Conservation (phyloP, 2,888 invertebrate species). For the Mesorhabditis belari region DNA sequence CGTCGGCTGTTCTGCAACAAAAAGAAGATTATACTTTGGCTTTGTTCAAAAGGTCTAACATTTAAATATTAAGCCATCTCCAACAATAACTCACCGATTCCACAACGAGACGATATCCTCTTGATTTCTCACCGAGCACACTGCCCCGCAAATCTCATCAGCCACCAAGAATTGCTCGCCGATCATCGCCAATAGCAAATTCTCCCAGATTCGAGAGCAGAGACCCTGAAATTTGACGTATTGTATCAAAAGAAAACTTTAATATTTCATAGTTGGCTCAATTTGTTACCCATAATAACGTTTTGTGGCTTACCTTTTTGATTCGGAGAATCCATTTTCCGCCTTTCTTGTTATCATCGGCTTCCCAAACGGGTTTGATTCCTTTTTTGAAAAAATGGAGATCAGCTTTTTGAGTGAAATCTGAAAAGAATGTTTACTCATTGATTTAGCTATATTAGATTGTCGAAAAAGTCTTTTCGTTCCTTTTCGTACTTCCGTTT, state of each 20-base stretch:
- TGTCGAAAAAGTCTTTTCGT: too few relatives aligned
- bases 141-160: constrained; percentile 94
- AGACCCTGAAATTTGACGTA: constrained; percentile 63
- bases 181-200: constrained; percentile 91
- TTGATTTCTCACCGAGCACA: constrained; percentile 86
- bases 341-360: constrained; percentile 86
- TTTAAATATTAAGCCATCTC: neutral
- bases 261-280: neutral
- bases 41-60: neutral
- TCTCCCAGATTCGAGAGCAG: constrained; percentile 95
- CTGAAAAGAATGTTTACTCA: constrained; percentile 18
- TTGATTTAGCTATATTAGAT: neutral
- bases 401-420: constrained; percentile 81
- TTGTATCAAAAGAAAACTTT: neutral
- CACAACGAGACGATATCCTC: constrained; percentile 54
- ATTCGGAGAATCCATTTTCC: constrained; percentile 96
- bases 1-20: constrained; percentile 72
- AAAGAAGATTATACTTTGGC: neutral
- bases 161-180: constrained; percentile 62
- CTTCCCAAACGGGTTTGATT: constrained; percentile 99
- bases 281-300: too few relatives aligned
- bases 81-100: constrained; percentile 17
- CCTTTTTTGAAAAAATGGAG: constrained; percentile 95
- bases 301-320: constrained; percentile 65
- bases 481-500: too few relatives aligned